Evolutionary conservation across 2,888 invertebrate species (phyloP).

Genomic region (Polydrusus tereticollis): DNA sequence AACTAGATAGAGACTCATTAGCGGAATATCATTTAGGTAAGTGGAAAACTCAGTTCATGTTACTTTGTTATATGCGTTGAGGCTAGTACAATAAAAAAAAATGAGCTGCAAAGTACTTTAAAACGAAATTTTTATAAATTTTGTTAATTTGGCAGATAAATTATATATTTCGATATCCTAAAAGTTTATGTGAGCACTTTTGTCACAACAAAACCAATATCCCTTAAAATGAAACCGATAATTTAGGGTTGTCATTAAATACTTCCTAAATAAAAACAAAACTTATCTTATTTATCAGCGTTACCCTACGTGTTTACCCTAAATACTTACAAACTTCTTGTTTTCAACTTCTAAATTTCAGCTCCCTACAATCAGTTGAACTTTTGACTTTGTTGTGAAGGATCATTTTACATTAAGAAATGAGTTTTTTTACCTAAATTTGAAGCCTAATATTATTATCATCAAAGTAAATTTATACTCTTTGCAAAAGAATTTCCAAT

Average conservation of each 20-base stretch:
- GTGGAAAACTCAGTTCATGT: constrained; percentile 59
- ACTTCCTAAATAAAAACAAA: neutral
- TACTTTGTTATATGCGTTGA: too few species aligned
- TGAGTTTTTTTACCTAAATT: neutral
- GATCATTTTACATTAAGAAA: neutral
- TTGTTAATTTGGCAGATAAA: too few species aligned
- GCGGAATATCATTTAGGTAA: constrained; percentile 89
- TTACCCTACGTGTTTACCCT: neutral
- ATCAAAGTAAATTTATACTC: too few species aligned
- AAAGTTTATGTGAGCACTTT: too few species aligned
- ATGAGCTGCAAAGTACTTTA: too few species aligned
- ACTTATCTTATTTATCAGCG: neutral
- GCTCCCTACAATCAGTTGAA: neutral
- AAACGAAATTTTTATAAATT: too few species aligned
- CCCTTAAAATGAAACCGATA: too few species aligned
- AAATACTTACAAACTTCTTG: neutral
- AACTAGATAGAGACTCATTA: constrained; percentile 59
- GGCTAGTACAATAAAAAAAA: too few species aligned
- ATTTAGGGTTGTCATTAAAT: too few species aligned
- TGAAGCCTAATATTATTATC: neutral
- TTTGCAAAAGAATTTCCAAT: too few species aligned
- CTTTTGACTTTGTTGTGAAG: neutral
- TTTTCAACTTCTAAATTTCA: neutral
- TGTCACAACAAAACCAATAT: too few species aligned
- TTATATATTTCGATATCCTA: too few species aligned